These are phyloP conservation scores for Lasius fuliginosus DNA, from an alignment of 2,888 invertebrate genomes.

Conservation along the genomic window DNA sequence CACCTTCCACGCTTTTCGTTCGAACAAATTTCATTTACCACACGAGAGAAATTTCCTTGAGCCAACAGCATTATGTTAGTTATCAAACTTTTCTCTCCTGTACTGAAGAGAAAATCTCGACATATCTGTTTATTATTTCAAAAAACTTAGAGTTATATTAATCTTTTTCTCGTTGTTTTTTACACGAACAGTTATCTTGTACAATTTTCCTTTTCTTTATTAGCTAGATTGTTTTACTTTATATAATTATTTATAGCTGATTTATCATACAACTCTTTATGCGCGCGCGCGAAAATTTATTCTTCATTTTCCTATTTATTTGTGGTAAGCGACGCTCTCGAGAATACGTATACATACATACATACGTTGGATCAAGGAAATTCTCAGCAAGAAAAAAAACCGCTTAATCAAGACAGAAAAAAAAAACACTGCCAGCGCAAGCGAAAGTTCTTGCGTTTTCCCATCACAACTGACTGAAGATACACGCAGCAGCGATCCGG, in stretches of 20 bases:
- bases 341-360: not conserved
- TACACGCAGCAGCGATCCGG: slow-evolving; percentile 9
- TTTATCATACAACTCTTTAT: not conserved
- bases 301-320: not conserved
- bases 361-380: slow-evolving; percentile 34
- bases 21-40: slow-evolving; percentile 5
- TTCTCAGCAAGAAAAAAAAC: slow-evolving; percentile 4
- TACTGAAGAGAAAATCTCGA: not conserved
- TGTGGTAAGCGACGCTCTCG: not conserved
- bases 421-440: slow-evolving; percentile 69
- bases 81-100: not conserved
- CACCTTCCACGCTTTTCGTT: not conserved
- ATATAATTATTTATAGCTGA: not conserved
- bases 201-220: not conserved
- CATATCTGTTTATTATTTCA: not conserved
- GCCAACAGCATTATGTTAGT: not conserved
- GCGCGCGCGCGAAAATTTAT: not conserved
- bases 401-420: slow-evolving; percentile 42
- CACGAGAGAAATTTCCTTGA: slow-evolving; percentile 13
- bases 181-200: not conserved
- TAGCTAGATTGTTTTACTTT: not conserved
- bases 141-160: not conserved
- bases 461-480: slow-evolving; percentile 55
- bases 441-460: slow-evolving; percentile 59
- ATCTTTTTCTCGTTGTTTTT: not conserved